Evolutionary conservation across 1,140 invertebrate species (phyloP).

Genomic region (Carposina sasakii): DNA sequence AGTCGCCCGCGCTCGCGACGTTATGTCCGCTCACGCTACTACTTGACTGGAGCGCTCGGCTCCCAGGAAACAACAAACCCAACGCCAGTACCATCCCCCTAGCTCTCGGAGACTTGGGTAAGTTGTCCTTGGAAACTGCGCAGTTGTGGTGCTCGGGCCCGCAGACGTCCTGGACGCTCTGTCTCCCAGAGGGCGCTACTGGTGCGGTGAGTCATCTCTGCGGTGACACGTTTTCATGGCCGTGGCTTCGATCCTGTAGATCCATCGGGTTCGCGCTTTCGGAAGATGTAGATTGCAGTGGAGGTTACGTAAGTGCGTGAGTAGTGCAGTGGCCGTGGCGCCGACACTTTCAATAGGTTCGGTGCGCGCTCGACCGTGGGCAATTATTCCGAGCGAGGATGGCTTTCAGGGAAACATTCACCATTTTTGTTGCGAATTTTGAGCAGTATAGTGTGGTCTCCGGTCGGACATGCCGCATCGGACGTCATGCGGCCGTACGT

Average conservation of each 20-base stretch:
- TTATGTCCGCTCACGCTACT: constrained; percentile 55
- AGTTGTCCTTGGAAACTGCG: constrained; percentile 40
- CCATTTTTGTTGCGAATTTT: constrained; percentile 57
- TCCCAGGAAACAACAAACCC: constrained; percentile 48
- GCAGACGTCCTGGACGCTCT: too few relatives aligned
- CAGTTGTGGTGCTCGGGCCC: too few relatives aligned
- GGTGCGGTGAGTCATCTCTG: constrained; percentile 64
- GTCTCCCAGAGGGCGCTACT: constrained; percentile 59
- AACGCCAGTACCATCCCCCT: constrained; percentile 38
- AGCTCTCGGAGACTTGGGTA: constrained; percentile 46
- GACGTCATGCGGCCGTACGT: constrained; percentile 30
- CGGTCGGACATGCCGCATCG: constrained; percentile 16
- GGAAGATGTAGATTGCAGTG: constrained; percentile 58
- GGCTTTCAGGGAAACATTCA: constrained; percentile 66
- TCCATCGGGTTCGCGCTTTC: constrained; percentile 31
- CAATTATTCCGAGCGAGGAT: constrained; percentile 55
- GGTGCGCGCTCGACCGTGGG: constrained; percentile 51
- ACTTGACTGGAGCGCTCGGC: constrained; percentile 57
- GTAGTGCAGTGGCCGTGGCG: constrained; percentile 53
- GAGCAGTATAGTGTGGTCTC: constrained; percentile 38
- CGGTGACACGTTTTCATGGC: constrained; percentile 65
- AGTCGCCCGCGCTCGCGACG: constrained; percentile 48
- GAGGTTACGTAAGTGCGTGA: constrained; percentile 60
- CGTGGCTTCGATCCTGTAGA: constrained; percentile 55
- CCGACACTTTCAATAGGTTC: constrained; percentile 46